Percentiles rank a stretch among this genome's conserved stretches.
These are phyloP conservation scores for Scomber japonicus DNA, from an alignment of 2,113 vertebrate genomes.

Conservation along the genomic window DNA sequence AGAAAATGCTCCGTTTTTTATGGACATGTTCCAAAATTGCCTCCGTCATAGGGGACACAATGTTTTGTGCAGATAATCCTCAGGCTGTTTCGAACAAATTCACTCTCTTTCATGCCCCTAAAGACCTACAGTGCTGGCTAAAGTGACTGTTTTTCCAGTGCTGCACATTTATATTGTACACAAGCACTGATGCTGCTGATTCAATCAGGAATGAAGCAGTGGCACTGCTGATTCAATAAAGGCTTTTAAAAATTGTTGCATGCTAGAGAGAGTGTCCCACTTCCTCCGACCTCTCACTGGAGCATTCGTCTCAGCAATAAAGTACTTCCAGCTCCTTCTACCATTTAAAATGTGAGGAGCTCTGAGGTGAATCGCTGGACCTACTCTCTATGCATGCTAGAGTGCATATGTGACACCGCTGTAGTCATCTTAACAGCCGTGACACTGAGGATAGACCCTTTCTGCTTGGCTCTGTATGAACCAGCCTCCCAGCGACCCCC, in stretches of 20 bases:
- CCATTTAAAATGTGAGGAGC: slow-evolving; percentile 42
- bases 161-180: slow-evolving; percentile 54
- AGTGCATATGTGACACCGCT: slow-evolving; percentile 54
- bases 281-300: slow-evolving; percentile 61
- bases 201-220: slow-evolving; percentile 46
- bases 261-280: slow-evolving; percentile 35
- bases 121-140: slow-evolving; percentile 28
- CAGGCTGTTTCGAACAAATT: slow-evolving; percentile 50
- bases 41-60: slow-evolving; percentile 26
- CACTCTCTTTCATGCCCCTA: slow-evolving; percentile 32
- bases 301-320: slow-evolving; percentile 59
- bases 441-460: slow-evolving; percentile 68
- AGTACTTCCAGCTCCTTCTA: slow-evolving; percentile 40
- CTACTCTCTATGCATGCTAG: slow-evolving; percentile 18
- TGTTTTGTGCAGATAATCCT: slow-evolving; percentile 62
- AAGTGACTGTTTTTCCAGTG: slow-evolving; percentile 40
- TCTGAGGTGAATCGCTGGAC: slow-evolving; percentile 35
- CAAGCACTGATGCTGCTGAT: slow-evolving; percentile 56
- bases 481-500: slow-evolving; percentile 67
- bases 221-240: slow-evolving; percentile 59
- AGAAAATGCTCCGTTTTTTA: slow-evolving; percentile 38
- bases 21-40: slow-evolving; percentile 51
- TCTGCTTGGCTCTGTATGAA: slow-evolving; percentile 63
- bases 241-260: slow-evolving; percentile 56
- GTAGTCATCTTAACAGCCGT: slow-evolving; percentile 67